phyloP scores from a whole-genome alignment of 2,797 vertebrate genomes.

The Naso thynnoides region DNA sequence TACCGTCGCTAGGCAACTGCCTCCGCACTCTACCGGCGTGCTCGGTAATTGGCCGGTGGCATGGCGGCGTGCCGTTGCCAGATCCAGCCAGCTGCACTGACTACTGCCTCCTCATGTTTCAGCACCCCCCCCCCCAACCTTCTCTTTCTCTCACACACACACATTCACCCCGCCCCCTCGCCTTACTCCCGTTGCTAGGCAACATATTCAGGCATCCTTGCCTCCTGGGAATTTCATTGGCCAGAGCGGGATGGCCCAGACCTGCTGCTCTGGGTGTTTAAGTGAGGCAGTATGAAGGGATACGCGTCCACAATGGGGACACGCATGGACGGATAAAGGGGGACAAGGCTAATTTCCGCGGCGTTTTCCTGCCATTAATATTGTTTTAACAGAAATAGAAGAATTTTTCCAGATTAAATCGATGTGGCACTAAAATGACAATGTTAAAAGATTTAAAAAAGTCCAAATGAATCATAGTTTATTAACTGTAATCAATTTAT shows the following conservation, averaged over 20 bases:
- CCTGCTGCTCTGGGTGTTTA: constrained; percentile 69
- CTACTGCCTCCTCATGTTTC: constrained; percentile 82
- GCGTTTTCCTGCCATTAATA: not conserved
- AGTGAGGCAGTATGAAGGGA: constrained; percentile 38
- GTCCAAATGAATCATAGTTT: not conserved
- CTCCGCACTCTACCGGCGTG: constrained; percentile 81
- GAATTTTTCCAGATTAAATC: not conserved
- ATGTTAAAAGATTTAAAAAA: not conserved
- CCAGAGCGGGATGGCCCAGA: constrained; percentile 71
- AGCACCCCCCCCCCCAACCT: constrained; percentile 18
- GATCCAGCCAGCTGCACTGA: constrained; percentile 85
- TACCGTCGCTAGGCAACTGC: constrained; percentile 95
- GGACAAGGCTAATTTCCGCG: constrained; percentile 16
- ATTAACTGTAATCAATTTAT: not conserved
- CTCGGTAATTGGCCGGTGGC: constrained; percentile 86
- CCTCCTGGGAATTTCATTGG: constrained; percentile 90
- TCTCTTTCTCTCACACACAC: constrained; percentile 8
- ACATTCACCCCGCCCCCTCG: constrained; percentile 40
- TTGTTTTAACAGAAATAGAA: not conserved
- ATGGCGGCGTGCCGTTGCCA: constrained; percentile 80
- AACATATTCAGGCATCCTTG: constrained; percentile 87
- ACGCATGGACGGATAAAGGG: not conserved
- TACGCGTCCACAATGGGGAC: constrained; percentile 20
- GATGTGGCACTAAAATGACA: not conserved
- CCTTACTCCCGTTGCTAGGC: constrained; percentile 89